Percentiles rank a stretch among this genome's conserved stretches.
phyloP scores from a whole-genome alignment of 2,888 invertebrate species.

The Drosophila paucipuncta region DNA sequence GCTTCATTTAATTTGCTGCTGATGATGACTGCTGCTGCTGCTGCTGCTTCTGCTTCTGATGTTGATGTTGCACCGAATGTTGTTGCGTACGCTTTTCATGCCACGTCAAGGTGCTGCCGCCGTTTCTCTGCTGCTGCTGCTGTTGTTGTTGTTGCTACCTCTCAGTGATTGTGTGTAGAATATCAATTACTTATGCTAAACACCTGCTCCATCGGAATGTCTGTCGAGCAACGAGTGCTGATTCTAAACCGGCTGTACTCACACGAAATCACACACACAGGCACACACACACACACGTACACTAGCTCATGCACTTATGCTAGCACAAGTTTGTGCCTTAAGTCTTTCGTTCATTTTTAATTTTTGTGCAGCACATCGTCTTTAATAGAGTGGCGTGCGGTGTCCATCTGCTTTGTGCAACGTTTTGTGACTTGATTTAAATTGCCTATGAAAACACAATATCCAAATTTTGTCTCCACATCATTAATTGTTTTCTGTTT shows the following conservation, averaged over 20 bases:
- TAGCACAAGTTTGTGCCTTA: slow-evolving; percentile 71
- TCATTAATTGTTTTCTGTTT: neutral
- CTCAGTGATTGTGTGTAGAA: slow-evolving; percentile 82
- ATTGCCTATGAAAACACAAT: neutral
- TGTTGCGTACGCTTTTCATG: slow-evolving; percentile 52
- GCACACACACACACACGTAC: slow-evolving; percentile 1
- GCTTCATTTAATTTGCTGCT: slow-evolving; percentile 64
- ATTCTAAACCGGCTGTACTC: slow-evolving; percentile 66
- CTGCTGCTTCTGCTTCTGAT: slow-evolving; percentile 33
- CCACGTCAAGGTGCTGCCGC: slow-evolving; percentile 39
- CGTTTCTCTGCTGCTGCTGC: slow-evolving; percentile 17
- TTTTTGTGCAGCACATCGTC: slow-evolving; percentile 10
- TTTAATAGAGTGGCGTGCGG: slow-evolving; percentile 30
- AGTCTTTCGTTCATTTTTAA: slow-evolving; percentile 65
- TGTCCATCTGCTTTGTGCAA: slow-evolving; percentile 17
- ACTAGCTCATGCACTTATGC: slow-evolving; percentile 23
- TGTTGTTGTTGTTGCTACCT: slow-evolving; percentile 25
- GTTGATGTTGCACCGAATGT: slow-evolving; percentile 40
- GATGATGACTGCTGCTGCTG: slow-evolving; percentile 22
- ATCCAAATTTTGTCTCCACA: neutral
- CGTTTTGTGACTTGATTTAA: neutral
- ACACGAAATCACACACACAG: slow-evolving; percentile 8
- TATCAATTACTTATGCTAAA: slow-evolving; percentile 86
- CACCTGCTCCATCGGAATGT: slow-evolving; percentile 85
- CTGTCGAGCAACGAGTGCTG: slow-evolving; percentile 62